Percentiles rank a stretch among this genome's conserved stretches.
These are phyloP conservation scores for Drosophila setifemur DNA, from an alignment of 1,140 invertebrate genomes.

Conservation along the genomic window DNA sequence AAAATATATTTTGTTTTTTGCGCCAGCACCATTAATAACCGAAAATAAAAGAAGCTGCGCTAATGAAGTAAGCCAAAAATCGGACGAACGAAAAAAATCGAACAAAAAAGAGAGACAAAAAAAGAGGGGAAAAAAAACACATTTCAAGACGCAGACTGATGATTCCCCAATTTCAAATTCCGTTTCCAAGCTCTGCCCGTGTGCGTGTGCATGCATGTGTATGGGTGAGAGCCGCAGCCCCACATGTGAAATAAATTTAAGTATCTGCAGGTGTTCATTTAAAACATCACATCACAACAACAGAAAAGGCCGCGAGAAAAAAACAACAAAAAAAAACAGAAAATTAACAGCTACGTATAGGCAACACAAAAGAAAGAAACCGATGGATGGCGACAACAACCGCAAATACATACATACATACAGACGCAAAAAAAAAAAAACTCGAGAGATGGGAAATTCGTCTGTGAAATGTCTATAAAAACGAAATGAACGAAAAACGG, in stretches of 20 bases:
- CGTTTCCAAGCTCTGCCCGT: slow-evolving; percentile 61
- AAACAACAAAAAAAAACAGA: slow-evolving; percentile 7
- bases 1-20: slow-evolving; percentile 45
- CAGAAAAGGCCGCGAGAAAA: slow-evolving; percentile 57
- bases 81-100: slow-evolving; percentile 7
- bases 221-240: slow-evolving; percentile 24
- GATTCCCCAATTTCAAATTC: slow-evolving; percentile 79
- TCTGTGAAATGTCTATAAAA: slow-evolving; percentile 75
- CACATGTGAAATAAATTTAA: slow-evolving; percentile 76
- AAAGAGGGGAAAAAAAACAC: slow-evolving; percentile 13
- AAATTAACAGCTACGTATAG: slow-evolving; percentile 69
- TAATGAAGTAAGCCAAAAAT: slow-evolving; percentile 67
- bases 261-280: slow-evolving; percentile 82
- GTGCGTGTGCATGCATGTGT: background rate
- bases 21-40: slow-evolving; percentile 64
- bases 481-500: slow-evolving; percentile 45
- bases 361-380: slow-evolving; percentile 70
- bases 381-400: slow-evolving; percentile 62
- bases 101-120: slow-evolving; percentile 19
- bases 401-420: slow-evolving; percentile 29
- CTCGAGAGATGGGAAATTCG: too few relatives aligned
- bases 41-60: slow-evolving; percentile 51
- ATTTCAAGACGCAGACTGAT: slow-evolving; percentile 47
- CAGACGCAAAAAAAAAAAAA: slow-evolving; percentile 22
- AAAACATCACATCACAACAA: slow-evolving; percentile 75